phyloP scores from a whole-genome alignment of 1,140 invertebrate species.

The Conopomorpha cramerella region DNA sequence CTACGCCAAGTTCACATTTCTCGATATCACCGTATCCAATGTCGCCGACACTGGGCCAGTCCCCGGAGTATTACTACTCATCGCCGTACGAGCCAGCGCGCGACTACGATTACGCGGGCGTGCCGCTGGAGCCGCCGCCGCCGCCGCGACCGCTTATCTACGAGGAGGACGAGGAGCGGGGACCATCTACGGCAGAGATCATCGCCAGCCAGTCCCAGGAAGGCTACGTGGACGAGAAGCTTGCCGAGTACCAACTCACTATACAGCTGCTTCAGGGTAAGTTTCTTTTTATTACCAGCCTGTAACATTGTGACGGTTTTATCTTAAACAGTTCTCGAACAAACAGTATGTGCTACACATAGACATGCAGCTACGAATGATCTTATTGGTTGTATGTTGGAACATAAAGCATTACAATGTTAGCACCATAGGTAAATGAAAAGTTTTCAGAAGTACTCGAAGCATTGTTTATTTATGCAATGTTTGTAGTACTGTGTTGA shows the following conservation, averaged over 20 bases:
- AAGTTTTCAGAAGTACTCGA: no score
- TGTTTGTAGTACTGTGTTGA: no score
- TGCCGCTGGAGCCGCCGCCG: constrained; percentile 70
- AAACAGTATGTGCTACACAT: no score
- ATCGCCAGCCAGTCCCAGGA: constrained; percentile 92
- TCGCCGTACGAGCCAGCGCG: constrained; percentile 63
- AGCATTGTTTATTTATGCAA: no score
- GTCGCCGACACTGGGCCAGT: constrained; percentile 62
- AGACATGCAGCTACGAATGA: no score
- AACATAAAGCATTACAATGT: no score
- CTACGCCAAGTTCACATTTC: constrained; percentile 48
- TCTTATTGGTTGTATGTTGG: no score
- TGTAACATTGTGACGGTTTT: no score
- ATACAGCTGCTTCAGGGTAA: constrained; percentile 89
- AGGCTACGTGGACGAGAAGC: constrained; percentile 86
- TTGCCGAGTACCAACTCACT: constrained; percentile 90
- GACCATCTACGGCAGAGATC: constrained; percentile 86
- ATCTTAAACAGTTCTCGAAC: no score
- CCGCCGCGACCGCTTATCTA: constrained; percentile 63
- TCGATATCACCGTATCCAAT: constrained; percentile 54
- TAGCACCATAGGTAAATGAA: no score
- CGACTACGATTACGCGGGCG: constrained; percentile 67
- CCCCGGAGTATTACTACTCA: constrained; percentile 68
- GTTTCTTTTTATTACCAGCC: no score
- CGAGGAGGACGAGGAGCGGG: constrained; percentile 70